A percentile compares a stretch with the other conserved stretches of the same genome.
Conservation (phyloP, 2,888 invertebrate genomes). For the Morpho achilles region DNA sequence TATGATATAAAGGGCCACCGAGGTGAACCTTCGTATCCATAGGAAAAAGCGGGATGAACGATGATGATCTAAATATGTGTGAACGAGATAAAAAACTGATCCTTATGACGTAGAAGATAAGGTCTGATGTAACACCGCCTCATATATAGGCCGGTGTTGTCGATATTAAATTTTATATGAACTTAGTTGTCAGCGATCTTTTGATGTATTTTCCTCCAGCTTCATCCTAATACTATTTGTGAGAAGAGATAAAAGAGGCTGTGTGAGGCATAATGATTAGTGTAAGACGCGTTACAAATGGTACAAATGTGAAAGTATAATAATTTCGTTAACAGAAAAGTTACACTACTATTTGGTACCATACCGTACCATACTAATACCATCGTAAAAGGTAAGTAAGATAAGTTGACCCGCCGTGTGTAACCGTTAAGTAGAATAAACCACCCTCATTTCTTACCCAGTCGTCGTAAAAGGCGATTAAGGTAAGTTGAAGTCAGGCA, state of each 20-base stretch:
- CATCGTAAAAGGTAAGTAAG: too few species aligned
- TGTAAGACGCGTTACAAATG: background rate
- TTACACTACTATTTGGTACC: too few species aligned
- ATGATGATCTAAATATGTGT: slow-evolving; percentile 7
- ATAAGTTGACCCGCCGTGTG: too few species aligned
- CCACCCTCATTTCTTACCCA: too few species aligned
- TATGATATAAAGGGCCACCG: slow-evolving; percentile 31
- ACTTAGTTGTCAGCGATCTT: slow-evolving; percentile 25
- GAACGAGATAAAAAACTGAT: slow-evolving; percentile 15
- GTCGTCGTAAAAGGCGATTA: too few species aligned
- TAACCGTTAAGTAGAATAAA: too few species aligned
- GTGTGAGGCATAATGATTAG: slow-evolving; percentile 8
- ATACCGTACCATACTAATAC: too few species aligned
- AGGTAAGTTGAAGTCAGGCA: too few species aligned
- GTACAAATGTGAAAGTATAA: background rate
- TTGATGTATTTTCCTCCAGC: slow-evolving; percentile 23
- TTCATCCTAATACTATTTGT: slow-evolving; percentile 20
- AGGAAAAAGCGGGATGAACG: slow-evolving; percentile 13
- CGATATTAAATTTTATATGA: slow-evolving; percentile 28
- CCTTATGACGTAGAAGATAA: slow-evolving; percentile 8
- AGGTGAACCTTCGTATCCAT: slow-evolving; percentile 11
- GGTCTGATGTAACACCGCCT: slow-evolving; percentile 9
- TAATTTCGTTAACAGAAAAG: too few species aligned
- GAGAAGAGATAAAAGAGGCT: slow-evolving; percentile 12
- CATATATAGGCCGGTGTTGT: slow-evolving; percentile 21